A percentile compares a stretch with the other conserved stretches of the same genome.
Evolutionary conservation across 2,888 invertebrate genomes (phyloP).

Genomic region (Drosophila neotestacea): DNA sequence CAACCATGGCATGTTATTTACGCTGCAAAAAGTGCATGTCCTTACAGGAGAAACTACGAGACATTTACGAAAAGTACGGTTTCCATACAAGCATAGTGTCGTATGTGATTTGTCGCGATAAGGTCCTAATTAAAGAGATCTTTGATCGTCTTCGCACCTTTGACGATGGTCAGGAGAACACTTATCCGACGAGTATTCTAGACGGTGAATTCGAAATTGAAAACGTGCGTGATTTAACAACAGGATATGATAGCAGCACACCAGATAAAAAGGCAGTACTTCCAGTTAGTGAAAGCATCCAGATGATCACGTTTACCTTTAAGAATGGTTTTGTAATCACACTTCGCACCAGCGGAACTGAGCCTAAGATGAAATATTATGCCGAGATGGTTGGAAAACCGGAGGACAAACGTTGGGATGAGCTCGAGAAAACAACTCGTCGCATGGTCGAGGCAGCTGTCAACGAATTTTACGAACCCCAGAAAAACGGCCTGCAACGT

Average conservation of each 20-base stretch:
- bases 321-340: conserved; percentile 94
- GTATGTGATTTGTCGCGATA: conserved; percentile 94
- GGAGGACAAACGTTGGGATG: conserved; percentile 88
- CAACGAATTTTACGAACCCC: conserved; percentile 92
- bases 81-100: conserved; percentile 94
- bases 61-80: conserved; percentile 94
- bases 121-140: conserved; percentile 89
- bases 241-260: conserved; percentile 90
- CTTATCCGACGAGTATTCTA: conserved; percentile 90
- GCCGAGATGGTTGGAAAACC: conserved; percentile 93
- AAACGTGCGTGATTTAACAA: conserved; percentile 94
- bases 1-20: conserved; percentile 91
- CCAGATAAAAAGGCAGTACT: conserved; percentile 89
- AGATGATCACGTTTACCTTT: conserved; percentile 98
- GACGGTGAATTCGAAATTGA: conserved; percentile 88
- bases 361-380: conserved; percentile 99
- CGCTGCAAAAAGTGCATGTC: conserved; percentile 87
- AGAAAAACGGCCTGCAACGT: conserved; percentile 87
- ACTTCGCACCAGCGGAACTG: conserved; percentile 98
- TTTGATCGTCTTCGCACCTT: conserved; percentile 94
- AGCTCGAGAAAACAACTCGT: conserved; percentile 88
- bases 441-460: conserved; percentile 92
- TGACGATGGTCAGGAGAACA: conserved; percentile 82
- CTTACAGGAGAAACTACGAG: conserved; percentile 88
- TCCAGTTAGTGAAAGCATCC: conserved; percentile 88